Evolutionary conservation across 35 echinoderm and acorn worm species (phyloP).

Genomic region (Ophioderma brevispina): DNA sequence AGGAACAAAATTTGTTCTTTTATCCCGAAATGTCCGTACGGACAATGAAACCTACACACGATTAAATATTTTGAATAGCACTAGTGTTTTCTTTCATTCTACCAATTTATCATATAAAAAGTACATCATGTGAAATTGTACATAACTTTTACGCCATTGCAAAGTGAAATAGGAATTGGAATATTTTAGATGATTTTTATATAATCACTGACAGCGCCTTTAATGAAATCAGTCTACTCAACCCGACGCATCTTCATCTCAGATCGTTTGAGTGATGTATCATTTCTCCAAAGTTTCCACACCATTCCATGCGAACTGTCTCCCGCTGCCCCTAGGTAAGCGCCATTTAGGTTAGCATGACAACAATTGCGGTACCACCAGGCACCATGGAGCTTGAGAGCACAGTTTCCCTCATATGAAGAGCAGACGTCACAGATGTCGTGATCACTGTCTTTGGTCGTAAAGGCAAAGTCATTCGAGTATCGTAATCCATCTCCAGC

Average conservation of each 20-base stretch:
- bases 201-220: no score
- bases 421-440: neutral
- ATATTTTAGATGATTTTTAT: no score
- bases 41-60: no score
- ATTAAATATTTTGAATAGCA: no score
- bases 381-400: conserved; percentile 13
- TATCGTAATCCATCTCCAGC: neutral
- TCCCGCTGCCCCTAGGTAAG: neutral
- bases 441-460: conserved; percentile 58
- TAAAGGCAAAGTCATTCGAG: conserved; percentile 9
- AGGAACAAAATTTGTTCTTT: no score
- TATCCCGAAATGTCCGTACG: no score
- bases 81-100: no score
- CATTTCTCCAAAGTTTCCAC: neutral
- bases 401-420: conserved; percentile 5
- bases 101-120: no score
- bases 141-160: no score
- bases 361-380: conserved; percentile 72
- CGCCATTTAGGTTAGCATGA: conserved; percentile 43
- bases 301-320: neutral
- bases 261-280: neutral
- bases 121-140: no score
- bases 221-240: no score
- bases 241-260: neutral
- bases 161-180: no score